Conservation (phyloP, 2,113 vertebrate genomes). For the Calidris pygmaea region DNA sequence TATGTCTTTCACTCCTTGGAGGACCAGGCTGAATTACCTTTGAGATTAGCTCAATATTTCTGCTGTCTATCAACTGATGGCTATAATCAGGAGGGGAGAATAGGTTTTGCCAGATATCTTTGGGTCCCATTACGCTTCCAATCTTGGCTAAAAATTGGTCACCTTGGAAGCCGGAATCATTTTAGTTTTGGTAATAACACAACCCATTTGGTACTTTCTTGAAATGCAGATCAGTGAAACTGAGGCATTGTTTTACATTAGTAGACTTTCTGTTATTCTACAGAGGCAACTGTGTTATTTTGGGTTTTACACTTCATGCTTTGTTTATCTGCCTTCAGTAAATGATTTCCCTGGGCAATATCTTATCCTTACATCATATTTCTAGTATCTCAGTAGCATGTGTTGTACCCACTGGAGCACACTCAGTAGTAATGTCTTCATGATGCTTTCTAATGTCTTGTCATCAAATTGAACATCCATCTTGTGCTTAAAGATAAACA, state of each 20-base stretch:
- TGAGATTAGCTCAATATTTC: background rate
- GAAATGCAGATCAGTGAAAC: background rate
- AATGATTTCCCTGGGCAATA: conserved; percentile 58
- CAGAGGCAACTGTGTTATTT: background rate
- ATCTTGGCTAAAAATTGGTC: background rate
- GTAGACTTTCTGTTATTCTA: background rate
- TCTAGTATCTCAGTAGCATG: conserved; percentile 41
- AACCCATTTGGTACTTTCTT: background rate
- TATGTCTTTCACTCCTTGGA: background rate
- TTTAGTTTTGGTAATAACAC: background rate
- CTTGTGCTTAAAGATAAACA: conserved; percentile 49
- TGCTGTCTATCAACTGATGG: background rate
- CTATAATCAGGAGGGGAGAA: background rate
- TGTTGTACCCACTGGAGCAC: conserved; percentile 27
- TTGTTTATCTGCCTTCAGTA: conserved; percentile 62
- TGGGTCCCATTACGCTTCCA: background rate
- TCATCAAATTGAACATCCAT: conserved; percentile 37
- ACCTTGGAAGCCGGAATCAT: background rate
- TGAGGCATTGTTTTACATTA: background rate
- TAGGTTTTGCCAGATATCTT: background rate
- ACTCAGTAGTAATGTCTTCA: conserved; percentile 52
- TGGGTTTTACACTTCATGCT: conserved; percentile 26
- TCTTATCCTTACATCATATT: conserved; percentile 58
- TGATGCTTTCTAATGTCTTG: conserved; percentile 46
- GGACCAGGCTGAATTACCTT: background rate